Base-by-base conservation (phyloP, 2,797 vertebrate species). In the Sebastes paucispinis region DNA sequence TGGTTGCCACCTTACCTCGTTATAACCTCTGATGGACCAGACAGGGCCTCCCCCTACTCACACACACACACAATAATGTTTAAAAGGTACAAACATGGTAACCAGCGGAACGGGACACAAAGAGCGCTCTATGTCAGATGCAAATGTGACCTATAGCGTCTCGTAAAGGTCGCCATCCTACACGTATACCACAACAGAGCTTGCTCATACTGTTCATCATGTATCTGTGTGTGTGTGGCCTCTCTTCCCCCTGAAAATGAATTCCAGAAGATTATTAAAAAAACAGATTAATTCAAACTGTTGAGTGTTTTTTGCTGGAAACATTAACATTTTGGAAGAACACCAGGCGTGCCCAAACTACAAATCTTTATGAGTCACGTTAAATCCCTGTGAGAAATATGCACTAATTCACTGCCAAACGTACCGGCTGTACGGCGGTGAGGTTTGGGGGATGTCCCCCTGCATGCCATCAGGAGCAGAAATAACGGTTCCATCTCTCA, bases 71-170 rank as follows among this genome's bases (percentile, higher is more conserved):
- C 59, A 14, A 65, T 50, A 27, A 29, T 3, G 39, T 59, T 59
- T n/a, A 64, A 27, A 34, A 43, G 39, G 52, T 50, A 25, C 32
- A 75, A 55, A 72, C 52, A 39, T 0, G 18, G 25, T 58, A 50
- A 80, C 36, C 34, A 69, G 58, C 31, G 32, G 11, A 58, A 20
- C n/a, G 6, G 0, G 36, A 75, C 1, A 73, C 55, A 75, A 75
- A 60, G 64, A 77, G 39, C 39, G n/a, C 59, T 70, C 32, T 31
- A 34, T 73, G 47, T 34, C 29, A 50, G 39, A 87, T 81, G 81
- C 47, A 80, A 67, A 77, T 72, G 70, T 82, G 71, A 63, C 72
- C 39, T 47, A 59, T 13, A 69, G 64, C n/a, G 3, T 58, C 47
- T 20, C 57, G 60, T 68, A 76, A 79, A 84, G 52, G 74, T 73